Evolutionary conservation across 2,888 invertebrate species (phyloP).

Genomic region (Patella pellucida): DNA sequence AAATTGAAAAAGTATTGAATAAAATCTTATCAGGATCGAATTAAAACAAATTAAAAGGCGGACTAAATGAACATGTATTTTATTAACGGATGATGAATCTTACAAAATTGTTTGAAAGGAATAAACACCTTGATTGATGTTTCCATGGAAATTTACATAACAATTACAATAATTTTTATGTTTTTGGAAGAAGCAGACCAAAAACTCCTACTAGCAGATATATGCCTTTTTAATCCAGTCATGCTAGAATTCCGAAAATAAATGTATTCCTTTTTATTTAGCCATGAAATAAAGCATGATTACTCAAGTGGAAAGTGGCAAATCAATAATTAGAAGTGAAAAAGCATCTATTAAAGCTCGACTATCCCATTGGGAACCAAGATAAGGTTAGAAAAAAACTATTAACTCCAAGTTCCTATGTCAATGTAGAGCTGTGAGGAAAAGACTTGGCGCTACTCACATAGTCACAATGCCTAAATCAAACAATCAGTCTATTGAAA

Average conservation of each 20-base stretch:
- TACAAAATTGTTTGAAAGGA: too few relatives aligned
- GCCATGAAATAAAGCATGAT: background rate
- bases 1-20: too few relatives aligned
- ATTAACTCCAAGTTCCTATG: background rate
- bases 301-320: background rate
- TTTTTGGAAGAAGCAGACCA: background rate
- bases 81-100: too few relatives aligned
- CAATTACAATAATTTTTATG: background rate
- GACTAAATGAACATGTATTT: too few relatives aligned
- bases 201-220: background rate
- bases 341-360: background rate
- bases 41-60: too few relatives aligned
- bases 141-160: background rate
- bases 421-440: background rate
- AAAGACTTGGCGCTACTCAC: background rate
- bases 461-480: slow-evolving; percentile 6
- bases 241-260: background rate
- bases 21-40: too few relatives aligned
- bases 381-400: background rate
- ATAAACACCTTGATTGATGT: too few relatives aligned
- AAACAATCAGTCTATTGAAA: slow-evolving; percentile 11
- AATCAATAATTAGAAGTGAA: slow-evolving; percentile 1
- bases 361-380: background rate
- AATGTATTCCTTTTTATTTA: background rate
- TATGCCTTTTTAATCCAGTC: background rate